Evolutionary conservation across 2,888 invertebrate genomes (phyloP).

Genomic region (Callimorpha dominula): DNA sequence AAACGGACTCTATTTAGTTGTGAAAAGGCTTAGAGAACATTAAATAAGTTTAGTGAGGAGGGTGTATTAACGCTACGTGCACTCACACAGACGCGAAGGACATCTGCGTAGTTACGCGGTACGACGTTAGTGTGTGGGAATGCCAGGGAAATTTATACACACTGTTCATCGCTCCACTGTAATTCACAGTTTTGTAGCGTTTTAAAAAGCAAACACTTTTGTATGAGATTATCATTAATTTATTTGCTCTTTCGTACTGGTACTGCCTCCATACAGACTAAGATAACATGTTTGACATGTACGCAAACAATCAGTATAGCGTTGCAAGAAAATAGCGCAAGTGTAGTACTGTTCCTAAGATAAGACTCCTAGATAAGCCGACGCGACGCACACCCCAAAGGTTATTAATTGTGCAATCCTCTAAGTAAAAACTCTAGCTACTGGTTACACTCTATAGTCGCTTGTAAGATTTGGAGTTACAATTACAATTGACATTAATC

Average conservation of each 20-base stretch:
- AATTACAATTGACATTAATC: background rate
- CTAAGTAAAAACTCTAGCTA: background rate
- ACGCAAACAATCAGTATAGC: background rate
- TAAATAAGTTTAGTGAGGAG: constrained; percentile 52
- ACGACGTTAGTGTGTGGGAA: constrained; percentile 76
- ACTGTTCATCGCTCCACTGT: constrained; percentile 77
- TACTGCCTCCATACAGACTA: constrained; percentile 44
- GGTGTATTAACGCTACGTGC: constrained; percentile 68
- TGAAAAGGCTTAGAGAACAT: constrained; percentile 53
- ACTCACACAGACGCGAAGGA: constrained; percentile 67
- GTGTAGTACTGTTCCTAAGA: background rate
- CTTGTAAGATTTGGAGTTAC: background rate
- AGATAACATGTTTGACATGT: constrained; percentile 33
- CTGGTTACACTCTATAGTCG: background rate
- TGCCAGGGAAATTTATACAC: constrained; percentile 84
- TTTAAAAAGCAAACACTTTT: constrained; percentile 76
- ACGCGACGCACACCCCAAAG: too few relatives aligned
- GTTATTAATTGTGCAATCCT: background rate
- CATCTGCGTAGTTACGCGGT: constrained; percentile 67
- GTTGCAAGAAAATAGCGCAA: background rate
- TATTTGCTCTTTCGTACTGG: constrained; percentile 63
- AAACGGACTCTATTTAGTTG: constrained; percentile 52
- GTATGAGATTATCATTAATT: constrained; percentile 73
- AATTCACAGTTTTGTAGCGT: constrained; percentile 82
- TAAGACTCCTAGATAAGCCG: too few relatives aligned